Evolutionary conservation across 2,113 vertebrate genomes (phyloP).

Genomic region (Suncus etruscus): DNA sequence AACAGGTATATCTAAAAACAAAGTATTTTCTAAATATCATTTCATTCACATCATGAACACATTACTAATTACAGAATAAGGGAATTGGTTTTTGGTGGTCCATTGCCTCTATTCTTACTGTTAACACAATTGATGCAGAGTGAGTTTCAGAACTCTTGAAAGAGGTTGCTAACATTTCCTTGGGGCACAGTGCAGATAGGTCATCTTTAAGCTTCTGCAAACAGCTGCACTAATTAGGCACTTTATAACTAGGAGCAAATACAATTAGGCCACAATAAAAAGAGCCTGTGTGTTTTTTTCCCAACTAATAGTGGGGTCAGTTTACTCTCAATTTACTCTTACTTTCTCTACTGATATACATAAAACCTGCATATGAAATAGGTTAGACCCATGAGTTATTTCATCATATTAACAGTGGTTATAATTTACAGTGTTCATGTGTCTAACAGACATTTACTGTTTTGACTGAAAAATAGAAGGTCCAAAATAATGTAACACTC

Average conservation of each 20-base stretch:
- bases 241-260: conserved; percentile 1
- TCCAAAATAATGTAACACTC: not conserved
- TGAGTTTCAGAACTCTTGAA: not conserved
- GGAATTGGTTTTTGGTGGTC: not conserved
- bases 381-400: not conserved
- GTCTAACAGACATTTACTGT: not conserved
- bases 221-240: not conserved
- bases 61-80: not conserved
- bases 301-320: not conserved
- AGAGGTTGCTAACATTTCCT: conserved; percentile 54
- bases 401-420: not conserved
- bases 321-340: conserved; percentile 11
- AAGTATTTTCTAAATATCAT: not conserved
- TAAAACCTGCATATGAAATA: conserved; percentile 21
- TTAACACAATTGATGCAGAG: not conserved
- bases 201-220: conserved; percentile 38
- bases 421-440: not conserved
- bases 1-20: not conserved
- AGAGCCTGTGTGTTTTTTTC: not conserved
- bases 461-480: not conserved
- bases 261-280: not conserved
- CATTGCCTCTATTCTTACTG: not conserved
- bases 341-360: not conserved
- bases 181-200: not conserved
- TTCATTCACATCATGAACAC: not conserved